phyloP scores from a whole-genome alignment of 2,888 invertebrate genomes.

The Caenorhabditis sp. region DNA sequence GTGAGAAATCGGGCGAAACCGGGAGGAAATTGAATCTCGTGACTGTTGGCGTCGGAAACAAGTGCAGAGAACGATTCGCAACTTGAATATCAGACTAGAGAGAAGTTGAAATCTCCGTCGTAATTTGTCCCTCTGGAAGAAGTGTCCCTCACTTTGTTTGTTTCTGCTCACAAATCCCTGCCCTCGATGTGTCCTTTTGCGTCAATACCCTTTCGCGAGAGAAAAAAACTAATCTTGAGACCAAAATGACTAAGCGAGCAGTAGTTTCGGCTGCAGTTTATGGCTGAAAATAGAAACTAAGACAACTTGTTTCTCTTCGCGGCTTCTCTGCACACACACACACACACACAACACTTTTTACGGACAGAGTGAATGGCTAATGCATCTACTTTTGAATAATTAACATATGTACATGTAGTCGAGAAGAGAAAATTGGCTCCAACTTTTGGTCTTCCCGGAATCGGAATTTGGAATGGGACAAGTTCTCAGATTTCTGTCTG shows the following conservation, averaged over 20 bases:
- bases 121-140: too few species aligned
- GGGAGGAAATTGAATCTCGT: constrained; percentile 20
- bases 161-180: constrained; percentile 22
- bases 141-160: too few species aligned
- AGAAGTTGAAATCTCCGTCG: too few species aligned
- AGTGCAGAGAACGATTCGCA: constrained; percentile 3
- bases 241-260: not conserved
- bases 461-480: not conserved
- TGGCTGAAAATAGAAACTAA: constrained; percentile 5
- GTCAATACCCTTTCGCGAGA: constrained; percentile 31
- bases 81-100: not conserved
- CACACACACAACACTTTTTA: not conserved
- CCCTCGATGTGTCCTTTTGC: constrained; percentile 26
- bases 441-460: constrained; percentile 11
- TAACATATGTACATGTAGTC: constrained; percentile 11
- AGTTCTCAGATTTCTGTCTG: too few species aligned
- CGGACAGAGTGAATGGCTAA: not conserved
- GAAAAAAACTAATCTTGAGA: constrained; percentile 22
- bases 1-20: constrained; percentile 7
- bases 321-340: not conserved
- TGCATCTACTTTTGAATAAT: constrained; percentile 35
- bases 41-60: too few species aligned
- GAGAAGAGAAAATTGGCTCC: not conserved
- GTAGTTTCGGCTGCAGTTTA: not conserved
- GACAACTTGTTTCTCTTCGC: not conserved